phyloP scores from a whole-genome alignment of 1,140 invertebrate species.

The Papilio machaon region DNA sequence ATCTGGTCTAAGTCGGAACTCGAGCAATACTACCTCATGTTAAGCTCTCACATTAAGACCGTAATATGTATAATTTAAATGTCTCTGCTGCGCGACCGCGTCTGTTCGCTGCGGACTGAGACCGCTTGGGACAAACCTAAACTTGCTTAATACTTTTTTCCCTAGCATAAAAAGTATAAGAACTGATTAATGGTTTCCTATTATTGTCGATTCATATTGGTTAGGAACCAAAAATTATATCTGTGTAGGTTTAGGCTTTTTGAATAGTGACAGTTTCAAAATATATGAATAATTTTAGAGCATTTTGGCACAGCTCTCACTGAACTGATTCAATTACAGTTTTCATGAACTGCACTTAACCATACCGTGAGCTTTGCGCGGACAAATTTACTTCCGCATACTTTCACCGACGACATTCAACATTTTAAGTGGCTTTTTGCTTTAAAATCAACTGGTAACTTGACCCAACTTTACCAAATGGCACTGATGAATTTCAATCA shows the following conservation, averaged over 20 bases:
- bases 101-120: not conserved
- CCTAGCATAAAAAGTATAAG: too few species aligned
- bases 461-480: not conserved
- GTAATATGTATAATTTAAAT: not conserved
- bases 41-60: conserved; percentile 14
- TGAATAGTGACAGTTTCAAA: not conserved
- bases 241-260: not conserved
- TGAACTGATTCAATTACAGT: conserved; percentile 9
- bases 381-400: conserved; percentile 6
- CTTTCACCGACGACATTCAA: not conserved
- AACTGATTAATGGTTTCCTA: too few species aligned
- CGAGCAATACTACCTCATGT: conserved; percentile 5
- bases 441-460: not conserved
- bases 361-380: not conserved
- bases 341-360: conserved; percentile 1
- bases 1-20: conserved; percentile 12
- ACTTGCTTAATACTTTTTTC: not conserved
- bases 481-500: not conserved
- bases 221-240: too few species aligned
- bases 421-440: not conserved
- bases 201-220: too few species aligned
- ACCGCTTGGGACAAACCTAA: not conserved
- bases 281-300: not conserved
- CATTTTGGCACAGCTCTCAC: not conserved
- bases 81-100: not conserved